Evolutionary conservation across 2,797 vertebrate genomes (phyloP), one percentile per base, ranked within the genome.

Genomic region (Argentina silus): DNA sequence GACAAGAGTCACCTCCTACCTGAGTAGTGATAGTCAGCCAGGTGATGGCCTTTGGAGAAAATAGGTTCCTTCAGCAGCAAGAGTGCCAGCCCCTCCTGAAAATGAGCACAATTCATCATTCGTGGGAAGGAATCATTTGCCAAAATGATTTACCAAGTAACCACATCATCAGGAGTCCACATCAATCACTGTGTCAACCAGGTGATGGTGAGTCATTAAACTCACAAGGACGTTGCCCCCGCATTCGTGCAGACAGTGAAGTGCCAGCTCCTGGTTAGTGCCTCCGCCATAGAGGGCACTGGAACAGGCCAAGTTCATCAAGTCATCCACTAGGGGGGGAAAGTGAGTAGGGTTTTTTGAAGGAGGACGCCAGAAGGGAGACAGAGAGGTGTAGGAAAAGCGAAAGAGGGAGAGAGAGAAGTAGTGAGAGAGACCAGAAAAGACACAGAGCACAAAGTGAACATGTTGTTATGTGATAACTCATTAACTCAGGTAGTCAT

Each of bases 191-290:
- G 2, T 45, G 10, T 67, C 15, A 10, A 44, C 7, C 14, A 17
- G n/a, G 11, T 5, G 23, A 23, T 19, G 23, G 47, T 69, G 59
- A 63, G 74, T 77, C 70, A 69, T 45, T 43, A 14, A 69, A 87
- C 97, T 98, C 87, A 99, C 97, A 92, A 98, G 90, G 83, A 98
- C 86, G 84, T 96, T 93, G 61, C 97, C 97, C 76, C 94, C 94
- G 53, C 94, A 92, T 91, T 97, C 96, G 1, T 98, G 94, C 79
- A 99, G 93, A 91, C 94, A 97, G 89, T 99, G 97, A 79, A 98
- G 86, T 0, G 93, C 94, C 90, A 99, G 92, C 90, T 99, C 98
- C 93, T 99, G 97, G 84, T 99, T 99, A 87, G 98, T 99, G 85
- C 98, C 98, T 73, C 93, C 97, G 3, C 97, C 97, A 51, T 87